These are phyloP conservation scores for Serinus canaria DNA, from an alignment of 2,113 vertebrate genomes.

Conservation along the genomic window DNA sequence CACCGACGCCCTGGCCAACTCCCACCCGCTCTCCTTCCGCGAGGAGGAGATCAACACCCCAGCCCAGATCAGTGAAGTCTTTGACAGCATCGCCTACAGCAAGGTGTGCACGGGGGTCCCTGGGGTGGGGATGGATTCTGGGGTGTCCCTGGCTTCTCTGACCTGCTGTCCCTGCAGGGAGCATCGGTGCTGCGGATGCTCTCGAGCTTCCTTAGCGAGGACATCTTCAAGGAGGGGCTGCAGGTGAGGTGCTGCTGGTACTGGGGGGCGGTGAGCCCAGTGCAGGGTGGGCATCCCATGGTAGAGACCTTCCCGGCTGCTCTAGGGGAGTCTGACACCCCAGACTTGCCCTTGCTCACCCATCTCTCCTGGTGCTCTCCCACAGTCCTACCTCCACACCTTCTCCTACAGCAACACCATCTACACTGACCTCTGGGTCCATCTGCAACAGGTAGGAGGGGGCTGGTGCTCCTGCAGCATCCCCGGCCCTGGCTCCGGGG, in stretches of 20 bases:
- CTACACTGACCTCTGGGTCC: conserved; percentile 83
- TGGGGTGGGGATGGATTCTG: background rate
- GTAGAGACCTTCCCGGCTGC: background rate
- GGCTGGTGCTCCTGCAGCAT: background rate
- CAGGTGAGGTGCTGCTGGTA: conserved; percentile 75
- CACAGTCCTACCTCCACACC: conserved; percentile 81
- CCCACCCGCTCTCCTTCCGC: conserved; percentile 83
- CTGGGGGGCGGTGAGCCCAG: background rate
- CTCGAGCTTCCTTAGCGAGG: conserved; percentile 84
- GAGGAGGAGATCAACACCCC: conserved; percentile 83
- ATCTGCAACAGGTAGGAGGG: conserved; percentile 80
- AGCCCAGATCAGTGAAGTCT: conserved; percentile 86
- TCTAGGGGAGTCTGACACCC: background rate
- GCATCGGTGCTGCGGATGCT: conserved; percentile 90
- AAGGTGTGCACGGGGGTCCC: conserved; percentile 72
- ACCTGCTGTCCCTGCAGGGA: conserved; percentile 72
- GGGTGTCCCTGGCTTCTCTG: background rate
- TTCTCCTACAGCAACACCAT: conserved; percentile 81
- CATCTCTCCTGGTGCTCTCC: background rate
- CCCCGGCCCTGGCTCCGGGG: background rate
- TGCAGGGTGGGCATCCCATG: background rate
- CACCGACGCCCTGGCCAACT: conserved; percentile 83
- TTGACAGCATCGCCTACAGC: conserved; percentile 89
- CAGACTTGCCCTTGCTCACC: background rate
- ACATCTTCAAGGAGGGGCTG: conserved; percentile 82